These are phyloP conservation scores for Halichondria panicea DNA, from an alignment of 37 sponge, comb jelly and placozoan species.

Conservation along the genomic window DNA sequence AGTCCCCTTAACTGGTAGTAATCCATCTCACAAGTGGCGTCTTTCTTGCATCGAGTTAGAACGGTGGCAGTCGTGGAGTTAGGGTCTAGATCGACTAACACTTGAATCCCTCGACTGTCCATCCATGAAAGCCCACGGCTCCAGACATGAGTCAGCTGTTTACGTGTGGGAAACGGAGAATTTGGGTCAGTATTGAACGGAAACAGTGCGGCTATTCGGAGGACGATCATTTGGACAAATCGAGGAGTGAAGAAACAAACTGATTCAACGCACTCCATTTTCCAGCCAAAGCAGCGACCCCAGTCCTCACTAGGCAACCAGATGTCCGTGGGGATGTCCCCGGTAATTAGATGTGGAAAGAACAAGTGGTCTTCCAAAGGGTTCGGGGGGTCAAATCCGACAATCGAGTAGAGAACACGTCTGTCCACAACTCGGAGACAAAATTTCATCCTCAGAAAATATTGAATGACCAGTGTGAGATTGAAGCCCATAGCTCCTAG, in stretches of 20 bases:
- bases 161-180: constrained; percentile 3
- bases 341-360: constrained; percentile 20
- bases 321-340: not conserved
- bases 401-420: not conserved
- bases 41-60: constrained; percentile 6
- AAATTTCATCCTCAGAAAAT: constrained; percentile 30
- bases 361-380: constrained; percentile 23
- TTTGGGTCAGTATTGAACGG: constrained; percentile 32
- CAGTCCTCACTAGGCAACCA: not conserved
- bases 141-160: constrained; percentile 2
- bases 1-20: not conserved
- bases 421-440: constrained; percentile 7
- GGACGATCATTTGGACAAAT: constrained; percentile 16
- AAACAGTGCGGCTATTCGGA: constrained; percentile 8
- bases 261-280: constrained; percentile 9
- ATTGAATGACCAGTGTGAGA: constrained; percentile 15
- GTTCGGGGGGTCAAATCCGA: constrained; percentile 18
- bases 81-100: not conserved
- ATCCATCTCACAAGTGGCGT: not conserved
- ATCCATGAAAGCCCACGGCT: constrained; percentile 5
- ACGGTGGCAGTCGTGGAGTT: not conserved
- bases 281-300: constrained; percentile 19
- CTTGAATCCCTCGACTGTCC: constrained; percentile 12
- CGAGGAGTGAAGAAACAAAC: constrained; percentile 2
- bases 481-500: constrained; percentile 29